phyloP scores from a whole-genome alignment of 2,888 invertebrate genomes.

The Cyaniris semiargus region DNA sequence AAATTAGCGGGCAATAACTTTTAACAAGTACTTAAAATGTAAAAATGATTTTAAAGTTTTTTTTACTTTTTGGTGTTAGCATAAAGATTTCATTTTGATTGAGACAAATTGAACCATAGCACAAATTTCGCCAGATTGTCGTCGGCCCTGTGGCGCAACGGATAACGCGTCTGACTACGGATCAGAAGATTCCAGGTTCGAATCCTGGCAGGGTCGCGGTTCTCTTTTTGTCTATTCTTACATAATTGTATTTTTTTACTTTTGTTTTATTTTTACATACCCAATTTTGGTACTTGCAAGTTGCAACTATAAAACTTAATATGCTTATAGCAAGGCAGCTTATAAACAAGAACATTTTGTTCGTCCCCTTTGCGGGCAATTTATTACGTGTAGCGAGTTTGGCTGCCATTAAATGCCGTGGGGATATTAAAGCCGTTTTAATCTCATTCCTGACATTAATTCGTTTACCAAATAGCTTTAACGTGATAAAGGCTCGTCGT shows the following conservation, averaged over 20 bases:
- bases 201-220: conserved; percentile 82
- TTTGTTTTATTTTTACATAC: not conserved
- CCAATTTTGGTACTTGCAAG: not conserved
- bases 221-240: not conserved
- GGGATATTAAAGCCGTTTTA: conserved; percentile 3
- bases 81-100: not conserved
- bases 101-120: not conserved
- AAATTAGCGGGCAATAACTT: too few relatives aligned
- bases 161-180: conserved; percentile 87
- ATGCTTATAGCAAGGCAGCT: not conserved
- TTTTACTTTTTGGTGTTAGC: not conserved
- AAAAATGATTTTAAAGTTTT: too few relatives aligned
- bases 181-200: conserved; percentile 85
- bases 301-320: not conserved
- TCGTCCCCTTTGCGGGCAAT: not conserved
- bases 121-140: fast-evolving
- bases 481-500: not conserved
- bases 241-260: not conserved
- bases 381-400: conserved; percentile 20
- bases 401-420: not conserved
- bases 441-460: not conserved
- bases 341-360: not conserved
- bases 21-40: too few relatives aligned
- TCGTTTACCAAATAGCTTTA: not conserved
- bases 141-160: conserved; percentile 83